These are phyloP conservation scores for Mystacides longicornis DNA, from an alignment of 2,888 invertebrate species.

Conservation along the genomic window DNA sequence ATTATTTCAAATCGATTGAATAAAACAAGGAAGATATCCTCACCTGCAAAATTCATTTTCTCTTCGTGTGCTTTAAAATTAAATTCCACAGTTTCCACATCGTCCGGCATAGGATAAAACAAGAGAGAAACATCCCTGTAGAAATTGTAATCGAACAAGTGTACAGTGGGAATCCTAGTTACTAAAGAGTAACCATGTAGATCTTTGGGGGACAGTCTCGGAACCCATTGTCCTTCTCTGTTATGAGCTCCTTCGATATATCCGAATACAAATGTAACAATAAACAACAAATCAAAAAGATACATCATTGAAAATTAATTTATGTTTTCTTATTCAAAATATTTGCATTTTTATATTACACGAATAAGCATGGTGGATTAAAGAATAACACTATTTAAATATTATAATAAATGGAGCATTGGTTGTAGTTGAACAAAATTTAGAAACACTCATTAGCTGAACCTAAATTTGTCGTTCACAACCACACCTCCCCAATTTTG, in stretches of 20 bases:
- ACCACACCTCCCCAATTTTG: background rate
- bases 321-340: no score
- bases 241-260: background rate
- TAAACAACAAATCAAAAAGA: no score
- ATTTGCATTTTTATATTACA: no score
- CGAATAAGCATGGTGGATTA: no score
- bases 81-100: constrained; percentile 42
- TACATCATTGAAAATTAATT: no score
- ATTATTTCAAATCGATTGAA: no score
- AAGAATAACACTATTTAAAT: no score
- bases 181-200: constrained; percentile 42
- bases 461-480: background rate
- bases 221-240: constrained; percentile 15
- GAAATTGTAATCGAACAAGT: constrained; percentile 44
- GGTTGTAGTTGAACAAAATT: background rate
- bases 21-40: background rate
- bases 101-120: constrained; percentile 40
- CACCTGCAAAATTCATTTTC: constrained; percentile 46
- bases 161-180: constrained; percentile 41
- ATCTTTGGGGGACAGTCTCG: constrained; percentile 19
- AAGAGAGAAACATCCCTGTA: constrained; percentile 45
- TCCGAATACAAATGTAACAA: background rate
- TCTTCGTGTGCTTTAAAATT: constrained; percentile 46
- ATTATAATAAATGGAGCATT: background rate
- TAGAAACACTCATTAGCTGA: background rate